These are phyloP conservation scores for Pangasius sanitwongsei DNA, from an alignment of 2,797 vertebrate genomes.

Conservation along the genomic window DNA sequence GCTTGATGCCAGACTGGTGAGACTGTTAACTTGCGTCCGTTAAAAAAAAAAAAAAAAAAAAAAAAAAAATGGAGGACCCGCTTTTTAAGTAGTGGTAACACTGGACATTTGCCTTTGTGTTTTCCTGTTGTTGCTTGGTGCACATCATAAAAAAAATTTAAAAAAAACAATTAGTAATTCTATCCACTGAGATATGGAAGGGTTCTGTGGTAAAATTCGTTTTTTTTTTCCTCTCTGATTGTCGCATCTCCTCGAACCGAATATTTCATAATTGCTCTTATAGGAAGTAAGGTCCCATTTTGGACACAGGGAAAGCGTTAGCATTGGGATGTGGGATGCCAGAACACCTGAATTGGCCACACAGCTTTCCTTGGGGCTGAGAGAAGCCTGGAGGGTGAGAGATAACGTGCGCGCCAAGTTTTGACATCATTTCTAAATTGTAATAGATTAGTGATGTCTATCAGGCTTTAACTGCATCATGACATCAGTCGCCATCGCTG, in stretches of 20 bases:
- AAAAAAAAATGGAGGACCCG: too few relatives aligned
- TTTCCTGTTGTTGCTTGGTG: not conserved
- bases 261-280: not conserved
- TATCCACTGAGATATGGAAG: not conserved
- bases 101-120: not conserved
- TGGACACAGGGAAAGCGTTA: too few relatives aligned
- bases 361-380: too few relatives aligned
- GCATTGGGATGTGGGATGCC: not conserved
- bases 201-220: not conserved
- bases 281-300: not conserved
- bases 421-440: not conserved
- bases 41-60: too few relatives aligned
- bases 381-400: not conserved
- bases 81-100: not conserved
- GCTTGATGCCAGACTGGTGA: too few relatives aligned
- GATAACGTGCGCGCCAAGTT: not conserved
- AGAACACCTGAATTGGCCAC: not conserved
- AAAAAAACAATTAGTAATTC: not conserved
- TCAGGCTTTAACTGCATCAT: not conserved
- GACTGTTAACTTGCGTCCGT: too few relatives aligned
- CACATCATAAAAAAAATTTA: not conserved
- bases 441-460: not conserved
- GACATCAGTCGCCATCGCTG: too few relatives aligned
- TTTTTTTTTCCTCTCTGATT: not conserved
- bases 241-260: not conserved